Evolutionary conservation across 2,113 vertebrate genomes (phyloP), one percentile per base, ranked within the genome.

Genomic region (Oryzias woworae): DNA sequence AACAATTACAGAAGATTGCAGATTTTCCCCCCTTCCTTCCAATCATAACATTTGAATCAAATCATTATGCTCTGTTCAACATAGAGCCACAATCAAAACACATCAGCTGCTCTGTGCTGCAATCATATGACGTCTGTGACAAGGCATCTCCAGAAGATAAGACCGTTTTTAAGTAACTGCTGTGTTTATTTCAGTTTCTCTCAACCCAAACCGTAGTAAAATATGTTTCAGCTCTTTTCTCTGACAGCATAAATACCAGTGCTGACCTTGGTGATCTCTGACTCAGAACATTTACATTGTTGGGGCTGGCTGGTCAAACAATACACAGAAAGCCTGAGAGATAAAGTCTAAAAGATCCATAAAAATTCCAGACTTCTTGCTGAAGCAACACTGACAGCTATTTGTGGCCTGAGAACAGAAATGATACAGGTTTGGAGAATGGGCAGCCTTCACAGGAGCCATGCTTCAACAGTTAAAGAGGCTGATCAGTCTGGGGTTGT

Each of bases 1-100:
- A 92, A 90, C 90, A 92, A 93, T 92, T 92, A 92, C 87, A 86
- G 78, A 87, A 90, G 83, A 88, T 91, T 89, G 79, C 83, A 81
- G 75, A 72, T 80, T 84, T 82, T 87, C 61, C 59, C 48, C 26
- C 53, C 54, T 74, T 77, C 76, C 66, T 73, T 74, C 66, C 81
- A 90, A 87, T 87, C 85, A 81, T 85, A 89, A 90, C 82, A 88
- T 88, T 87, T 87, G 85, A 87, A 87, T 87, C 80, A 88, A 87
- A 88, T 91, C 82, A 85, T 67, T 74, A 60, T 79, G 67, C 53
- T 64, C 72, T 69, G 52, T 80, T 84, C 71, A 78, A 84, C 74
- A 77, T 82, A 83, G 56, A 71, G 62, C 77, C 78, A 77, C 63
- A 64, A 74, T 82, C 58, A 61, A 83, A 82, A 86, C 80, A 85